Percentiles rank a stretch among this genome's conserved stretches.
Evolutionary conservation across 2,797 vertebrate genomes (phyloP).

Genomic region (Percopsis omiscomaycus): DNA sequence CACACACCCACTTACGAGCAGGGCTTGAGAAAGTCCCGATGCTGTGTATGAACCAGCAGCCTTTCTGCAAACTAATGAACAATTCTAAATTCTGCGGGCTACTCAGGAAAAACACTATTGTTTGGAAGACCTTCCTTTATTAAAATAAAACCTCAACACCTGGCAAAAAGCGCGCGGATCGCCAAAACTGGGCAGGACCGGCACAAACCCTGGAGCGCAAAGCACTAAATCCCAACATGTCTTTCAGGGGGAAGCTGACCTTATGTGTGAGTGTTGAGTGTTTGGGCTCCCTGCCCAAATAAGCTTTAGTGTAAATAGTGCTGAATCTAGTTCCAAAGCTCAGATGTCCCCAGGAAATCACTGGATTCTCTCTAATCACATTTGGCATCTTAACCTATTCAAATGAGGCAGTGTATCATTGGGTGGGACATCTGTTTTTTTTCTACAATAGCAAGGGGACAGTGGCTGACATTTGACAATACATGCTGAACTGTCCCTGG

Average conservation of each 20-base stretch:
- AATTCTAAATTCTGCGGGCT: constrained; percentile 29
- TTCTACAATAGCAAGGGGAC: neutral
- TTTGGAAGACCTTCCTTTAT: constrained; percentile 42
- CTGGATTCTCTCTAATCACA: neutral
- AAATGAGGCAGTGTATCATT: neutral
- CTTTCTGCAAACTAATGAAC: constrained; percentile 40
- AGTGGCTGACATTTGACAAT: neutral
- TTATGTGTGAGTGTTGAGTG: neutral
- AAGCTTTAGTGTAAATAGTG: neutral
- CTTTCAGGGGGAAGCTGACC: neutral
- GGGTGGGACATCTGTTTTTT: neutral
- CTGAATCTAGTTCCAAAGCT: no score
- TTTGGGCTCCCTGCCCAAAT: no score
- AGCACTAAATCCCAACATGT: constrained; percentile 23
- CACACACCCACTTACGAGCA: constrained; percentile 27
- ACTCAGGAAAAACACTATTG: constrained; percentile 37
- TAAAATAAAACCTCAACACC: constrained; percentile 33
- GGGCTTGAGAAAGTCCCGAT: constrained; percentile 22
- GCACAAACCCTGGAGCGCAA: constrained; percentile 36
- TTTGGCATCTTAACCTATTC: neutral
- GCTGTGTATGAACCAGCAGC: constrained; percentile 25
- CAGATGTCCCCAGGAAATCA: neutral
- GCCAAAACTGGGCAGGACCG: constrained; percentile 44
- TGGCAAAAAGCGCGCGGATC: constrained; percentile 32
- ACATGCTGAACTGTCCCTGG: neutral